Evolutionary conservation across 92 coral and sea anemone species (phyloP).

Genomic region (Bergia puertoricense): DNA sequence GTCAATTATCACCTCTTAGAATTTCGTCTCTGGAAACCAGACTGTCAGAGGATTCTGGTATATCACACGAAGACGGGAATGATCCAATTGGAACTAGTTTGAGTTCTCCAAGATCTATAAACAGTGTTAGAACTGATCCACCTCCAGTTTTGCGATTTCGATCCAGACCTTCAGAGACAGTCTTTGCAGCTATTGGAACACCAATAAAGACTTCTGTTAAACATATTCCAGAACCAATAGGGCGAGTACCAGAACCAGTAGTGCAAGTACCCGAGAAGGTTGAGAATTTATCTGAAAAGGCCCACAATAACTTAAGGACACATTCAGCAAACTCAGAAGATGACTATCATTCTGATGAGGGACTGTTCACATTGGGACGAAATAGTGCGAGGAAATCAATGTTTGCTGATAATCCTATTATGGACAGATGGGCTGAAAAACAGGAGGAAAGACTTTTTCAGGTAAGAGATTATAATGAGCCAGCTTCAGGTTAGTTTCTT

Average conservation of each 20-base stretch:
- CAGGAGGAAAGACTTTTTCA: conserved; percentile 66
- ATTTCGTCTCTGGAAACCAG: conserved; percentile 37
- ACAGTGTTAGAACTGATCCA: conserved; percentile 47
- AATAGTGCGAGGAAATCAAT: conserved; percentile 74
- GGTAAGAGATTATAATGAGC: conserved; percentile 27
- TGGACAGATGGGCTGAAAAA: conserved; percentile 90
- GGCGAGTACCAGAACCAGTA: conserved; percentile 24
- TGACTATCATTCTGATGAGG: conserved; percentile 60
- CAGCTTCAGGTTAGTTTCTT: neutral
- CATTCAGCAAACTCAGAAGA: conserved; percentile 10
- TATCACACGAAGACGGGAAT: conserved; percentile 52
- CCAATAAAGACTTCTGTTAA: conserved; percentile 50
- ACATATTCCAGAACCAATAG: conserved; percentile 18
- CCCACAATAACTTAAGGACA: conserved; percentile 44
- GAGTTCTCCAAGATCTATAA: conserved; percentile 69
- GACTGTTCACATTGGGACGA: conserved; percentile 70
- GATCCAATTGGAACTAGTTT: conserved; percentile 48
- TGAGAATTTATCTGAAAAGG: conserved; percentile 57
- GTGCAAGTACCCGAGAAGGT: conserved; percentile 53
- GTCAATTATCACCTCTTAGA: conserved; percentile 45
- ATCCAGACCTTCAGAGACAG: conserved; percentile 59
- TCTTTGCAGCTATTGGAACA: conserved; percentile 80
- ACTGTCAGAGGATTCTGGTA: conserved; percentile 68
- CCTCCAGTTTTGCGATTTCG: conserved; percentile 52
- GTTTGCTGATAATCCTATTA: conserved; percentile 81